Evolutionary conservation across 2,888 invertebrate genomes (phyloP).

Genomic region (Drosophila hamatofila): DNA sequence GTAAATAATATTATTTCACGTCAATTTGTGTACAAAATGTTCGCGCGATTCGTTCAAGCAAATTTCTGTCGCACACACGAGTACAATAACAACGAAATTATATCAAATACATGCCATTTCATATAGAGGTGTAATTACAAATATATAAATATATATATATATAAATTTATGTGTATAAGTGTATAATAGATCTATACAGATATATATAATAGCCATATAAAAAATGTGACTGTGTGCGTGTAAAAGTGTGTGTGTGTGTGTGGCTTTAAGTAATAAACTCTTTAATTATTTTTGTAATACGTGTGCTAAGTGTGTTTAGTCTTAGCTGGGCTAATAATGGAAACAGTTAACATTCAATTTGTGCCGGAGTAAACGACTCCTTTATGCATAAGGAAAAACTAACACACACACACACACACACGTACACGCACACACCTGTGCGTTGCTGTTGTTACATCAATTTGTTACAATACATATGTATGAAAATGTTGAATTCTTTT

Average conservation of each 20-base stretch:
- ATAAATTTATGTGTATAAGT: slow-evolving; percentile 14
- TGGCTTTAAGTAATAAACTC: neutral
- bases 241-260: slow-evolving; percentile 8
- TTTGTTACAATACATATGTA: slow-evolving; percentile 42
- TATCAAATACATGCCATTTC: slow-evolving; percentile 43
- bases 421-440: slow-evolving; percentile 24
- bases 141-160: slow-evolving; percentile 28
- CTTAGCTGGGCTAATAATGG: slow-evolving; percentile 11
- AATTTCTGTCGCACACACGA: slow-evolving; percentile 38
- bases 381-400: slow-evolving; percentile 12
- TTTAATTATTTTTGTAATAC: slow-evolving; percentile 2
- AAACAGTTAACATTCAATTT: slow-evolving; percentile 18
- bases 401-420: slow-evolving; percentile 6
- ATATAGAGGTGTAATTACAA: slow-evolving; percentile 37
- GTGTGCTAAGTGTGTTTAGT: slow-evolving; percentile 11
- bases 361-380: slow-evolving; percentile 10
- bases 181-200: slow-evolving; percentile 14
- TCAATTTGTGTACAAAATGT: slow-evolving; percentile 41
- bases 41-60: slow-evolving; percentile 35
- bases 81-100: slow-evolving; percentile 22
- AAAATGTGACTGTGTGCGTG: slow-evolving; percentile 18
- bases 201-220: slow-evolving; percentile 28
- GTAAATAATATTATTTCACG: slow-evolving; percentile 28
- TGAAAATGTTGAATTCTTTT: slow-evolving; percentile 22
- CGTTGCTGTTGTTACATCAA: slow-evolving; percentile 37